Base-by-base conservation (phyloP, 1,140 invertebrate species). In the Drosophila parvula region DNA sequence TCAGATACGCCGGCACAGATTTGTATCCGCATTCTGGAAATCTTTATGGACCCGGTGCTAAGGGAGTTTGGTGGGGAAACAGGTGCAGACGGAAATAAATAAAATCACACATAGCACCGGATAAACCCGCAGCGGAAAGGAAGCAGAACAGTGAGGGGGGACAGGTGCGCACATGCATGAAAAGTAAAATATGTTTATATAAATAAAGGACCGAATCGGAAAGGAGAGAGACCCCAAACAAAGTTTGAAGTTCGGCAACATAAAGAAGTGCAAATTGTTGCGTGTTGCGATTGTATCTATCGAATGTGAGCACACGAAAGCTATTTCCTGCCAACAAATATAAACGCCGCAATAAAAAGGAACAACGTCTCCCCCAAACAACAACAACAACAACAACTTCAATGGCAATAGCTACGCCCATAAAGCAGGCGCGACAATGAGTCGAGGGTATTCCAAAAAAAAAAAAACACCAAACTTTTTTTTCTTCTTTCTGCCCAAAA, bases 241-340 rank as follows among this genome's bases (percentile, higher is more conserved):
- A 86, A 88, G 79, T 86, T 86, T 86, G 83, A 86, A 86, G 83
- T 89, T 89, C 68, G 60, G 56, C 74, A 74, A 73, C 84, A 89
- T 89, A 89, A 89, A 89, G 84, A 89, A 89, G 84, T 89, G 84
- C 84, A 89, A 89, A 89, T 89, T 89, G 84, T 89, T 89, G 84
- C 84, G 84, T 89, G 84, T 55, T 89, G 74, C 84, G 84, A 88
- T 88, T 88, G 83, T 89, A 88, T 88, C 84, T 88, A 89, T 88
- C 84, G 83, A 86, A 88, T 84, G 65, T 68, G 81, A 75, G 81
- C 81, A 74, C 78, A 84, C 81, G 83, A 74, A 84, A 84, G 81
- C 78, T 85, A 84, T 86, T 88, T 86, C 83, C 83, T 86, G 83
- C 64, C 79, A 88, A 74, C 88, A 90, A 90, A 88, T 88, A 90